Percentiles rank a stretch among this genome's conserved stretches.
Conservation (phyloP, 2,113 vertebrate species). For the Myotis yumanensis region DNA sequence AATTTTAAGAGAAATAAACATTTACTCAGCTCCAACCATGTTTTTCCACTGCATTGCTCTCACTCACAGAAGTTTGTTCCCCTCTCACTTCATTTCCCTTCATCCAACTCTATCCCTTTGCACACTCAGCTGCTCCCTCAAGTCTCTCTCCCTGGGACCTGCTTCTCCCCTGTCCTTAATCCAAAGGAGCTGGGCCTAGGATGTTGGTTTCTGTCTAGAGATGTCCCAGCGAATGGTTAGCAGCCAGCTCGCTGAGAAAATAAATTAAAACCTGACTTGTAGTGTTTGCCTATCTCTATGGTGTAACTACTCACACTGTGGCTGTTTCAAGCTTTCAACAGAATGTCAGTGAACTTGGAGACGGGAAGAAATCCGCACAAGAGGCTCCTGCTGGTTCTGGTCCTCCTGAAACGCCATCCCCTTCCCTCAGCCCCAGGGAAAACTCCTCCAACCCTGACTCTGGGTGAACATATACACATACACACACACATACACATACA, state of each 20-base stretch:
- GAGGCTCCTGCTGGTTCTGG: background rate
- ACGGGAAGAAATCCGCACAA: background rate
- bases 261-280: constrained; percentile 12
- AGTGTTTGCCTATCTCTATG: background rate
- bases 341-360: background rate
- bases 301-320: background rate
- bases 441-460: background rate
- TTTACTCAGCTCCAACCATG: background rate
- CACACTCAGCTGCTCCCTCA: background rate
- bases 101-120: background rate
- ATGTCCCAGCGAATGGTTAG: background rate
- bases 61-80: background rate
- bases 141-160: background rate
- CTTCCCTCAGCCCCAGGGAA: background rate
- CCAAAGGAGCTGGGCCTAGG: background rate
- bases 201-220: background rate
- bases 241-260: constrained; percentile 25
- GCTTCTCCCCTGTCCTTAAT: background rate
- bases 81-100: background rate
- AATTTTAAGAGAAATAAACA: constrained; percentile 44
- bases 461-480: background rate
- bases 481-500: no score
- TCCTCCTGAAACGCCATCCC: background rate
- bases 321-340: background rate
- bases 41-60: background rate